These are phyloP conservation scores for Manis javanica DNA, from an alignment of 2,797 vertebrate species.

Conservation along the genomic window DNA sequence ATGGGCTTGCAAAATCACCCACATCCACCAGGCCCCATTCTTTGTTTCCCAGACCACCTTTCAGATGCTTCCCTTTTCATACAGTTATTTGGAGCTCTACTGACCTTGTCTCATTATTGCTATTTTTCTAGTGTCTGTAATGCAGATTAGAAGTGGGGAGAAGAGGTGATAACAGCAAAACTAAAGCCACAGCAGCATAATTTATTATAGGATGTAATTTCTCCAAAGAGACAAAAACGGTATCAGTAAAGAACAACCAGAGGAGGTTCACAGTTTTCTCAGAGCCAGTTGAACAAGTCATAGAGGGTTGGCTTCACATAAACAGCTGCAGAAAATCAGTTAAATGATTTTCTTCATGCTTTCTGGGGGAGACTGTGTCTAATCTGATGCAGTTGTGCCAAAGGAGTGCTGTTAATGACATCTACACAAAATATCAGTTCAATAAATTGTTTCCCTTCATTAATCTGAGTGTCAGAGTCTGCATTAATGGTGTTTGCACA, in stretches of 20 bases:
- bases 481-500: constrained; percentile 69
- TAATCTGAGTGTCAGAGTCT: constrained; percentile 73
- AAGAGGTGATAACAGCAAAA: neutral
- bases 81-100: neutral
- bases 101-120: constrained; percentile 20
- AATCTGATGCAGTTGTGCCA: constrained; percentile 52
- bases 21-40: neutral
- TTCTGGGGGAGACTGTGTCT: constrained; percentile 56
- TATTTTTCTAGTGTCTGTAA: constrained; percentile 43
- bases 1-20: constrained; percentile 3
- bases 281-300: constrained; percentile 20
- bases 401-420: constrained; percentile 58
- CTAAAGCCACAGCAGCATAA: constrained; percentile 3
- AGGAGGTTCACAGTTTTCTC: constrained; percentile 31
- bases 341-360: constrained; percentile 72
- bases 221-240: constrained; percentile 52
- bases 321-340: constrained; percentile 57
- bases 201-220: constrained; percentile 47
- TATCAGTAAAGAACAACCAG: constrained; percentile 31
- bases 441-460: constrained; percentile 79
- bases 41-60: constrained; percentile 5
- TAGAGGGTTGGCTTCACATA: constrained; percentile 1
- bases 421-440: constrained; percentile 79
- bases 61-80: neutral
- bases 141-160: neutral